Evolutionary conservation across 2,797 vertebrate species (phyloP), one percentile per base, ranked within the genome.

Genomic region (Chaetophractus vellerosus): DNA sequence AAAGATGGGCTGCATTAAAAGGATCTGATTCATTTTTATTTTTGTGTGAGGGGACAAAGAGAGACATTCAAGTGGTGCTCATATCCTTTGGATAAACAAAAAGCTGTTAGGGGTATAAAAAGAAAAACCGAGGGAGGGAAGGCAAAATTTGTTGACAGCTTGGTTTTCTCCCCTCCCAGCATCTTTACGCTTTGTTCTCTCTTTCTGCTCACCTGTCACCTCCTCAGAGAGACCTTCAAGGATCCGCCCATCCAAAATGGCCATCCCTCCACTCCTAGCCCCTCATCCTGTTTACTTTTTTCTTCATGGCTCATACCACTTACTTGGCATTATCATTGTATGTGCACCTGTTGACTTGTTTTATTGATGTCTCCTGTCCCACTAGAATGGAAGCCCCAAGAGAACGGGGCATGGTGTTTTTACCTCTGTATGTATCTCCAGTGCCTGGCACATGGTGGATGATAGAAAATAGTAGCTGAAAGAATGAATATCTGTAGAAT

Each of bases 1-100:
- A 91, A 86, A 90, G 23, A 45, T 92, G 15, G 33, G 33, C 72
- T 75, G 21, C 71, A 82, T 88, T 94, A 28, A 91, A 91, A 95
- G 50, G 55, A 80, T 61, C 38, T 52, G 28, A 57, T 83, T 91
- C 69, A 45, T 89, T 89, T 90, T 87, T 52, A 26, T 50, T 88
- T 83, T 59, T 79, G 12, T 92, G 14, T 93, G 18, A 33, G 36
- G 50, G 24, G 23, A 78, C 50, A 84, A 93, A 88, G 84, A 72
- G 75, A 93, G 71, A 52, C 52, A 68, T 92, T 91, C 26, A 63
- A 41, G 38, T 79, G 63, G 31, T 95, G 61, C 79, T 16, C 50
- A 69, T 82, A 75, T 84, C 52, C 64, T 90, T 91, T 88, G 74
- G 36, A 59, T 92, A 76, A 88, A 83, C 1, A 86, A 90, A 91